These are phyloP conservation scores for Spatula clypeata DNA, from an alignment of 2,797 vertebrate genomes.

Conservation along the genomic window DNA sequence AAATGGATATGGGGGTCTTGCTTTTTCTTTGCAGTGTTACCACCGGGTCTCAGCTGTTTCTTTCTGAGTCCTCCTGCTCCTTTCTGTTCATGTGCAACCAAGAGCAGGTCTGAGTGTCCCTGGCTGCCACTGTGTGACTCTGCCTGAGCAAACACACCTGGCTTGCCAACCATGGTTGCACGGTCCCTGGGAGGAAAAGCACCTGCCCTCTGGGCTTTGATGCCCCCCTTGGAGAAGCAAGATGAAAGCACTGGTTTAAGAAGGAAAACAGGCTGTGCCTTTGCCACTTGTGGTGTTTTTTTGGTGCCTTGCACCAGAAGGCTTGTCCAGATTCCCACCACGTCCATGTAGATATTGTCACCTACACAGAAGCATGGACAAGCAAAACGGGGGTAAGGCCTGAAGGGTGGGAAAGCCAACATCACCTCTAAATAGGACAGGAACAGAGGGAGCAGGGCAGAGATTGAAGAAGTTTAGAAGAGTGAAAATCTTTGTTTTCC, in stretches of 20 bases:
- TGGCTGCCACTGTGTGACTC: not conserved
- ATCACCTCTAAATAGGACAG: not conserved
- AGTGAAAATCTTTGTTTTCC: not conserved
- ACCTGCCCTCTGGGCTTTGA: not conserved
- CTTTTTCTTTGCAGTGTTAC: not conserved
- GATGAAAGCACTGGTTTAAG: not conserved
- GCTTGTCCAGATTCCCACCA: not conserved
- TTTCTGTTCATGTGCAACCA: not conserved
- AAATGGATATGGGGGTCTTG: not conserved
- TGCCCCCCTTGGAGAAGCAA: not conserved
- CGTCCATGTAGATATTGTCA: not conserved
- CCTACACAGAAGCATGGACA: not conserved
- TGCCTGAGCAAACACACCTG: slow-evolving; percentile 25
- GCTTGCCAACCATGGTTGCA: not conserved
- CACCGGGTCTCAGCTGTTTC: not conserved
- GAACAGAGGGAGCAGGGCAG: not conserved
- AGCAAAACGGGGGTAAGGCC: rapidly evolving
- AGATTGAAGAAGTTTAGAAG: not conserved
- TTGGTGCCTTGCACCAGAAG: not conserved
- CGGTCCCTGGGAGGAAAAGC: not conserved
- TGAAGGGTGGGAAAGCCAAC: not conserved
- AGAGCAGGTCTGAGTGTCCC: not conserved
- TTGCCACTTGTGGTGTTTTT: not conserved
- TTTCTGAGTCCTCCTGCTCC: not conserved
- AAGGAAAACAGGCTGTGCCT: not conserved